Evolutionary conservation across 2,113 vertebrate species (phyloP).

Genomic region (Lichenostomus cassidix): DNA sequence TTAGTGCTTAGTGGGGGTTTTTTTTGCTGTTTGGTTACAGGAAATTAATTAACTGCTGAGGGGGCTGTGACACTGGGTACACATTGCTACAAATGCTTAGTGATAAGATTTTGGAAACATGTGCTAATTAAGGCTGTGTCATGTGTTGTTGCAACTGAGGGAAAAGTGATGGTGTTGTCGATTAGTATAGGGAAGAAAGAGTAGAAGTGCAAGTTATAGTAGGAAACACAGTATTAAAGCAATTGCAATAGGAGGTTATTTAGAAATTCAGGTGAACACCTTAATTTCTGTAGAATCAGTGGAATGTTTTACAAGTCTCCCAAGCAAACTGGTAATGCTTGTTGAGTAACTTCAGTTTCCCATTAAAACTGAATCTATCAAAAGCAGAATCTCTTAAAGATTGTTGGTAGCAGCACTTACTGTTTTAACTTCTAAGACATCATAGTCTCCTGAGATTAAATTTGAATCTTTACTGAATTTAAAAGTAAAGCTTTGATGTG

Average conservation of each 20-base stretch:
- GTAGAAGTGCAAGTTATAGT: not conserved
- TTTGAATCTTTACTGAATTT: conserved; percentile 22
- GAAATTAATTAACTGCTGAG: not conserved
- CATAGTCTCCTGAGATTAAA: conserved; percentile 4
- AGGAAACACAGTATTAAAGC: not conserved
- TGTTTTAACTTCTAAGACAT: conserved; percentile 30
- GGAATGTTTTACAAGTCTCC: not conserved
- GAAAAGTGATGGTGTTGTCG: not conserved
- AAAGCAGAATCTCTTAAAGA: conserved; percentile 7
- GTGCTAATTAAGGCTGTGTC: not conserved
- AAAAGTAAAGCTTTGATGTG: conserved; percentile 51
- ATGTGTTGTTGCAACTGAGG: not conserved
- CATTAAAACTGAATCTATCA: not conserved
- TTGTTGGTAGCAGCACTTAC: not conserved
- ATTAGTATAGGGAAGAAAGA: not conserved
- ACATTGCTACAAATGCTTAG: not conserved
- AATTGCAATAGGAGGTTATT: not conserved
- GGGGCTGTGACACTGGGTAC: not conserved
- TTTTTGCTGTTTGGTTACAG: not conserved
- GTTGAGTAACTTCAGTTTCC: not conserved
- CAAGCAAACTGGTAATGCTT: not conserved
- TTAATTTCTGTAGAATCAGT: not conserved
- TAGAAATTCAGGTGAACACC: not conserved
- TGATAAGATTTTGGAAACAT: not conserved
- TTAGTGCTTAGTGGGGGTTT: not conserved